Base-by-base conservation (phyloP, 2,888 invertebrate genomes). In the Thalpophila matura region DNA sequence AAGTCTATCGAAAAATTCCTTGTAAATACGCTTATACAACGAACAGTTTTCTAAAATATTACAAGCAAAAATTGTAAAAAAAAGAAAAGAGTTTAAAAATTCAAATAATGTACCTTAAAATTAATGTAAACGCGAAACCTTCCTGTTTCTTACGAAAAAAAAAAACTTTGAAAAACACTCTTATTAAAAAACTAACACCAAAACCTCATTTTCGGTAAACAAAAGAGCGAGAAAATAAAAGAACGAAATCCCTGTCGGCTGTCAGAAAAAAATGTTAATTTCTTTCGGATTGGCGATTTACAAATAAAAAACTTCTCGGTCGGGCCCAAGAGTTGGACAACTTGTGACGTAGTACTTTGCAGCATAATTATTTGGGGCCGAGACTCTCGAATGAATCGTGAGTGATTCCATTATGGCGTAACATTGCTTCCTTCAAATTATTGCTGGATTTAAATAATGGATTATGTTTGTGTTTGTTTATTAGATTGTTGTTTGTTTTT, bases 241-340 rank as follows among this genome's bases (percentile, higher is more conserved):
- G 46, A 58, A 60, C 35, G 42, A 43, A 62, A 69, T 40, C 62
- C 65, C 55, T 64, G 74, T 71, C 29, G 37, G 38, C 40, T 63
- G 68, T 74, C 79, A 58, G 42, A 59, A 63, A 65, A 60, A 74
- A 75, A 69, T 73, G 76, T 75, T 82, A 83, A 83, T 82, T 79
- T 63, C 74, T 60, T 58, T 43, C 60, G 60, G 75, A 80, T 81
- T 77, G 80, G 66, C 76, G 68, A 76, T 79, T 70, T 66, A 50
- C 74, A 80, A 79, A 81, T 76, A 77, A 75, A 83, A 82, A 71
- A 68, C 37, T 71, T 72, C 24, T 16, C 38, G 35, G 38, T 47
- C 33, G 16, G 35, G 24, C 55, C 46, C 1, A 29, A 55, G 68
- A 49, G 74, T 67, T 55, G 42, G 35, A 42, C 29, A 65, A 74